phyloP scores from a whole-genome alignment of 2,888 invertebrate genomes.

The Dryobotodes eremita region DNA sequence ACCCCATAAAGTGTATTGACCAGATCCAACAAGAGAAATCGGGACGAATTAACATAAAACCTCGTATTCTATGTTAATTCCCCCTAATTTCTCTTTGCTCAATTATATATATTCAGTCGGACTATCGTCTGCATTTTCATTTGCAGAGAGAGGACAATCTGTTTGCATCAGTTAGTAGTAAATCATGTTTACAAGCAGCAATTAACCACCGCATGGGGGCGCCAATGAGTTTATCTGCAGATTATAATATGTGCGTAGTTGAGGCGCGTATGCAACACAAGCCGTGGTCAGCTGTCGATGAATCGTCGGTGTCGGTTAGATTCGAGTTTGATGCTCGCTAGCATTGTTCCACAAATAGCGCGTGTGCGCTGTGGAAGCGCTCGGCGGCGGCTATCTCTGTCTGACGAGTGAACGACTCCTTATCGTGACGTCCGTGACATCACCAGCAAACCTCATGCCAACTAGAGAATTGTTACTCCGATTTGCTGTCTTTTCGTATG shows the following conservation, averaged over 20 bases:
- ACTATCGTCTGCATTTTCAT: slow-evolving; percentile 20
- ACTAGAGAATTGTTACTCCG: slow-evolving; percentile 75
- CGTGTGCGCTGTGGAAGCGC: slow-evolving; percentile 66
- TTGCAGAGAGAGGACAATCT: slow-evolving; percentile 2
- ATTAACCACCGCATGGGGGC: slow-evolving; percentile 2
- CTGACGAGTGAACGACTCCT: slow-evolving; percentile 86
- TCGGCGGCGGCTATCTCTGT: slow-evolving; percentile 74
- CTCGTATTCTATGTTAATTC: neutral
- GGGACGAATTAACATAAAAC: slow-evolving; percentile 26
- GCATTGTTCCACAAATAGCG: slow-evolving; percentile 86
- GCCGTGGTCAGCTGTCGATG: slow-evolving; percentile 75
- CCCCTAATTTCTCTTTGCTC: neutral
- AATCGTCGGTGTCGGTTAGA: slow-evolving; percentile 69
- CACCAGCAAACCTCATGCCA: slow-evolving; percentile 78
- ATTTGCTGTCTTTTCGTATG: slow-evolving; percentile 66
- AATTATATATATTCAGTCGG: slow-evolving; percentile 22
- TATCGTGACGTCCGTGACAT: slow-evolving; percentile 84
- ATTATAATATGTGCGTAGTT: slow-evolving; percentile 17
- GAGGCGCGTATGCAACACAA: slow-evolving; percentile 45
- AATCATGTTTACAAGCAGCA: slow-evolving; percentile 21
- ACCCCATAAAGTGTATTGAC: slow-evolving; percentile 49
- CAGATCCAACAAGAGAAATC: slow-evolving; percentile 8
- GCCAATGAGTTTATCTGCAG: slow-evolving; percentile 6
- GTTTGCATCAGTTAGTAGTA: neutral
- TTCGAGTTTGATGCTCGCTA: slow-evolving; percentile 77